phyloP scores from a whole-genome alignment of 2,113 vertebrate species.

The Lota lota region DNA sequence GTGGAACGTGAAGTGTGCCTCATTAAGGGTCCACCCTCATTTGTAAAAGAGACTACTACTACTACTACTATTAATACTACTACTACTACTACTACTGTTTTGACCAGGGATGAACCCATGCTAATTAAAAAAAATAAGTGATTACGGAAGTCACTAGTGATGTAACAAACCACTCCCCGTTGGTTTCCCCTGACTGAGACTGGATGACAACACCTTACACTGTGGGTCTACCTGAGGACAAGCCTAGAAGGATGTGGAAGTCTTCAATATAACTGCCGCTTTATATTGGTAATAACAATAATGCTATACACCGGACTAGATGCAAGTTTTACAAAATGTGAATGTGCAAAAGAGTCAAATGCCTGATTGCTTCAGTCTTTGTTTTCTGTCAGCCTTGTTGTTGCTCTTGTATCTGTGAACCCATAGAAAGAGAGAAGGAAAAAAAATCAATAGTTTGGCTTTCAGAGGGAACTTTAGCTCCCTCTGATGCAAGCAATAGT shows the following conservation, averaged over 20 bases:
- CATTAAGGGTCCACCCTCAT: too few species aligned
- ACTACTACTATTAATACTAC: too few species aligned
- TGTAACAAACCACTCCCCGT: constrained; percentile 6
- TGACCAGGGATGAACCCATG: neutral
- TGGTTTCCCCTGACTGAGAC: constrained; percentile 14
- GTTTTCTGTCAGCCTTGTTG: constrained; percentile 37
- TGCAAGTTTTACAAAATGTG: constrained; percentile 43
- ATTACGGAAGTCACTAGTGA: neutral
- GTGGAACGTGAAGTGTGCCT: too few species aligned
- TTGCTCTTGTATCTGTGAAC: constrained; percentile 32
- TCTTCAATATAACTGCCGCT: constrained; percentile 29
- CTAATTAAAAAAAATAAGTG: neutral
- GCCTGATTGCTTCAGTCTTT: constrained; percentile 30
- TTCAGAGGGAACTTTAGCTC: constrained; percentile 16
- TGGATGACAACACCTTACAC: constrained; percentile 37
- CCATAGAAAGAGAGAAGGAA: constrained; percentile 14
- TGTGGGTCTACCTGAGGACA: constrained; percentile 42
- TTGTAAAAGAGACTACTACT: too few species aligned
- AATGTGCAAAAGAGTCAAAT: constrained; percentile 45
- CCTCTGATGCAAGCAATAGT: constrained; percentile 34
- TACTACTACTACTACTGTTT: neutral
- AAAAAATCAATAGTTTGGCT: constrained; percentile 62
- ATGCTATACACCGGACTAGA: constrained; percentile 28
- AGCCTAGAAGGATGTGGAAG: constrained; percentile 36
- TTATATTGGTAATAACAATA: constrained; percentile 7